phyloP scores from a whole-genome alignment of 2,888 invertebrate genomes.

The Harpagoxenus sublaevis region DNA sequence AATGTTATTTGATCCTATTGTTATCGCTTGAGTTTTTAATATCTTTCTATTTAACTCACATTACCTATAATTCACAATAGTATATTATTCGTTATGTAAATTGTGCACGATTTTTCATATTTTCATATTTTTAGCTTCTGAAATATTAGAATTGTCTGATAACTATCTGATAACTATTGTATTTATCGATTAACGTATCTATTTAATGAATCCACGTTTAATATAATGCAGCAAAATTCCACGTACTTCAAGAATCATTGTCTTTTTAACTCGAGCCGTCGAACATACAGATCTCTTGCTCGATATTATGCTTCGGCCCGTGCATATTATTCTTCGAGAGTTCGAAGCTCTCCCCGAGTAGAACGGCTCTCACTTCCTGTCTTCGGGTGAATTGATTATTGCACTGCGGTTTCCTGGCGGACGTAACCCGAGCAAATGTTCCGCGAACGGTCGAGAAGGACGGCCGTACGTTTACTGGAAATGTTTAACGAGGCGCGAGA shows the following conservation, averaged over 20 bases:
- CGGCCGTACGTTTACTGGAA: conserved; percentile 25
- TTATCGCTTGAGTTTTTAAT: conserved; percentile 16
- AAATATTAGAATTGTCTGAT: background rate
- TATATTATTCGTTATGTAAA: background rate
- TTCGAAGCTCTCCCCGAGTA: background rate
- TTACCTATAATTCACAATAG: background rate
- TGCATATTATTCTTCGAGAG: conserved; percentile 32
- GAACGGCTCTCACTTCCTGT: conserved; percentile 1
- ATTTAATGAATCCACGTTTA: background rate
- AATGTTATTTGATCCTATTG: conserved; percentile 40
- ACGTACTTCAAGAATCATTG: background rate
- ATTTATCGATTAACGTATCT: background rate
- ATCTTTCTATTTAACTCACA: background rate
- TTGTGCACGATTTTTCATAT: no score
- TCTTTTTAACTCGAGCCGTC: background rate
- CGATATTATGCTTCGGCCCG: background rate
- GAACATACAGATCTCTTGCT: background rate
- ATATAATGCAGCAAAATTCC: background rate
- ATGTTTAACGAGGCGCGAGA: conserved; percentile 45
- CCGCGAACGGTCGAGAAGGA: conserved; percentile 20
- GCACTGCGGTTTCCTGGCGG: background rate
- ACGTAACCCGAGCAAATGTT: background rate
- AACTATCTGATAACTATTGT: background rate
- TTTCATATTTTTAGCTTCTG: background rate
- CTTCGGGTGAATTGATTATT: conserved; percentile 42